Evolutionary conservation across 1,140 invertebrate genomes (phyloP).

Genomic region (Oncopeltus fasciatus): DNA sequence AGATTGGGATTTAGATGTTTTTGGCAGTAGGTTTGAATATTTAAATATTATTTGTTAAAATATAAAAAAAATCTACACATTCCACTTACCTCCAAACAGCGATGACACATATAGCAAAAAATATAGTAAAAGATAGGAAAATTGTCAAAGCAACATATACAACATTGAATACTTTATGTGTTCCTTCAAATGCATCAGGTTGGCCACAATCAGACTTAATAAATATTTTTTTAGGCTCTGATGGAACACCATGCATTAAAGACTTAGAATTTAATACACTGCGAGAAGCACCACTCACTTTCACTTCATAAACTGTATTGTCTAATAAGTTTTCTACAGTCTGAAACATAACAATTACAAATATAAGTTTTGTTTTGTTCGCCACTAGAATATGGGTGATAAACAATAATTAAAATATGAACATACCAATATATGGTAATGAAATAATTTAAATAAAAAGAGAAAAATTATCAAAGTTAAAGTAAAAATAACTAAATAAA

Average conservation of each 20-base stretch:
- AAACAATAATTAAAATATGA: neutral
- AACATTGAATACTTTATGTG: constrained; percentile 34
- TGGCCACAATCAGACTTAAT: constrained; percentile 20
- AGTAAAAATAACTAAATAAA: no score
- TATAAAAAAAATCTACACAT: no score
- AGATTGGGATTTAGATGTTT: no score
- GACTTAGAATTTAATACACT: constrained; percentile 47
- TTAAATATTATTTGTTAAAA: no score
- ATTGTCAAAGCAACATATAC: constrained; percentile 51
- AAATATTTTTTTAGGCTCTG: constrained; percentile 42
- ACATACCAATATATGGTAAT: neutral
- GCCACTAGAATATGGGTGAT: neutral
- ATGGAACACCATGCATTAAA: constrained; percentile 49
- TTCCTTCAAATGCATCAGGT: constrained; percentile 25
- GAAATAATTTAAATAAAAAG: no score
- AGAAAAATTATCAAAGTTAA: no score
- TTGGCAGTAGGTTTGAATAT: no score
- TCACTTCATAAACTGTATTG: constrained; percentile 57
- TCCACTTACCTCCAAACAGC: constrained; percentile 59
- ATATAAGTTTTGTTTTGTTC: no score
- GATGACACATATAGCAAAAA: constrained; percentile 53
- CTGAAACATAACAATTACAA: constrained; percentile 33
- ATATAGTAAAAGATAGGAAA: constrained; percentile 53
- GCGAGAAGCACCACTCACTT: constrained; percentile 51
- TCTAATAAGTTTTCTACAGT: constrained; percentile 58